A percentile compares a stretch with the other conserved stretches of the same genome.
Conservation (phyloP, 53 echinoderm and acorn worm species). For the Hippasteria phrygiana region DNA sequence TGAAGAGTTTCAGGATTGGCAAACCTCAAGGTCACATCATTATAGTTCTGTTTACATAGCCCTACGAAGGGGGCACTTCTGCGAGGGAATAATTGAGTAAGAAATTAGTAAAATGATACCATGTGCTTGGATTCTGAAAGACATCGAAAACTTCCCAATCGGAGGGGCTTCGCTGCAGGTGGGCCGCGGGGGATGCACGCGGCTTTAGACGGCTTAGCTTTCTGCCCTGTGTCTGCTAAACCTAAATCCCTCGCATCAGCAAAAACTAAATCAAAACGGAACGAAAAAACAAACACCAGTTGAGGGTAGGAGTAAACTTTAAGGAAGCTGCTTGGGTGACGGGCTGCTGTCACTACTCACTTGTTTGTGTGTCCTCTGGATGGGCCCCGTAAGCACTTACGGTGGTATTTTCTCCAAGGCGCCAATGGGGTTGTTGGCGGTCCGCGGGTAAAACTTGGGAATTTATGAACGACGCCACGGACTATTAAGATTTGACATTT, state of each 20-base stretch:
- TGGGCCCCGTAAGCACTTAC: conserved; percentile 21
- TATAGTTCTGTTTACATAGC: no score
- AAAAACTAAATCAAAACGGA: neutral
- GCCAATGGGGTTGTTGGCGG: conserved; percentile 52
- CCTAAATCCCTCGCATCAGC: neutral
- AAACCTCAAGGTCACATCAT: no score
- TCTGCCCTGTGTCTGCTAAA: neutral
- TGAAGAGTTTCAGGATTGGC: no score
- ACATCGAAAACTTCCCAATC: no score
- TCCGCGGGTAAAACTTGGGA: conserved; percentile 4
- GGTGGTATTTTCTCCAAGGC: conserved; percentile 25
- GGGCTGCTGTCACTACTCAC: neutral
- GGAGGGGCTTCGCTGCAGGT: no score
- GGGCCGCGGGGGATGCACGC: neutral
- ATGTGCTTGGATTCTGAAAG: no score
- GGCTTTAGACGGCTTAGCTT: conserved; percentile 20
- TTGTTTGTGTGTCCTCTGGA: conserved; percentile 19
- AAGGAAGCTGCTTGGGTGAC: neutral
- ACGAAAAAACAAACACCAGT: conserved; percentile 25
- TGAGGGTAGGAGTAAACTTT: neutral
- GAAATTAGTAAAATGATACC: no score
- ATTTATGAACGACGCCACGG: conserved; percentile 58
- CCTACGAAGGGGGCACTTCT: no score
- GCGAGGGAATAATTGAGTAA: no score
- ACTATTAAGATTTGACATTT: conserved; percentile 46